A percentile compares a stretch with the other conserved stretches of the same genome.
Conservation (phyloP, 1,140 invertebrate species). For the Drosophila asahinai region DNA sequence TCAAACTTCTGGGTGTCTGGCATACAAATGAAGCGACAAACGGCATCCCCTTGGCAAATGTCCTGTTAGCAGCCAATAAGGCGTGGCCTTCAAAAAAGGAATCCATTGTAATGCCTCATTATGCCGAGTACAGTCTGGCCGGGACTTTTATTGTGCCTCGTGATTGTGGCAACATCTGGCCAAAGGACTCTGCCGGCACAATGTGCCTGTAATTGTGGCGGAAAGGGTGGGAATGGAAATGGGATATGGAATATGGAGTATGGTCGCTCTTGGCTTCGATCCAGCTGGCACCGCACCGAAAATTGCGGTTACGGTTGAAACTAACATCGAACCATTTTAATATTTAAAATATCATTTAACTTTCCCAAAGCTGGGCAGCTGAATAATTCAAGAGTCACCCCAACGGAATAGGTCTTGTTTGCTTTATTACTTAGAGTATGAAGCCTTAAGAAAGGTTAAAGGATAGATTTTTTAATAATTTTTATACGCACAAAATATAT, state of each 20-base stretch:
- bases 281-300: slow-evolving; percentile 33
- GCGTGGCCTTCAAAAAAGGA: slow-evolving; percentile 31
- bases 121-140: slow-evolving; percentile 40
- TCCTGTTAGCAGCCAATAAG: slow-evolving; percentile 58
- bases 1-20: slow-evolving; percentile 38
- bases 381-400: slow-evolving; percentile 2
- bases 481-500: neutral
- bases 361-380: slow-evolving; percentile 5
- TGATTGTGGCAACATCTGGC: slow-evolving; percentile 51
- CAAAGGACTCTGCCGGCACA: slow-evolving; percentile 32
- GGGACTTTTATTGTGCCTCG: slow-evolving; percentile 33
- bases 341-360: slow-evolving; percentile 55
- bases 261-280: slow-evolving; percentile 30
- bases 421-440: neutral
- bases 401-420: neutral
- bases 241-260: slow-evolving; percentile 35
- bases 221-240: slow-evolving; percentile 37
- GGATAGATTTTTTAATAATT: neutral
- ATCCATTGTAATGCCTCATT: slow-evolving; percentile 54
- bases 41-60: slow-evolving; percentile 25
- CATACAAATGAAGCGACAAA: slow-evolving; percentile 56
- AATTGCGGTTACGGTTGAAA: slow-evolving; percentile 18
- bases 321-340: slow-evolving; percentile 45
- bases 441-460: neutral
- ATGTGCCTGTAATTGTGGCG: slow-evolving; percentile 48